These are phyloP conservation scores for Oeneis ivallda DNA, from an alignment of 2,888 invertebrate genomes.

Conservation along the genomic window DNA sequence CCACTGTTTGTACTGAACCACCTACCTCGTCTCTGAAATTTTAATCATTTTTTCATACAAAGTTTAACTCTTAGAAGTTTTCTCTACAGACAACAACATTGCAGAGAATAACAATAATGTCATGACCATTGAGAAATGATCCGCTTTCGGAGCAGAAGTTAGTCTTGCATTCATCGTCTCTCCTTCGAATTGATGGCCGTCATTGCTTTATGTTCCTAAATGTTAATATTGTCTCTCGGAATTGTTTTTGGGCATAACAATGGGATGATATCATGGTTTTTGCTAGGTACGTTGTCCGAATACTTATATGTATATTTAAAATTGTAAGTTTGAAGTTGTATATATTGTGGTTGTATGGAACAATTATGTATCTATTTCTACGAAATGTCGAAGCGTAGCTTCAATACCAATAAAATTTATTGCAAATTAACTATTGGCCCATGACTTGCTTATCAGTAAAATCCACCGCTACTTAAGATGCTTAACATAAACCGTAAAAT, in stretches of 20 bases:
- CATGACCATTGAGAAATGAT: not conserved
- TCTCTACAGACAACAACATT: no score
- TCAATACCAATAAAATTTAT: constrained; percentile 12
- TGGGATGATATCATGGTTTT: constrained; percentile 25
- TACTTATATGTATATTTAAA: constrained; percentile 6
- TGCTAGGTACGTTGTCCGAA: constrained; percentile 14
- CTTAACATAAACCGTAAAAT: not conserved
- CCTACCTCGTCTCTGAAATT: no score
- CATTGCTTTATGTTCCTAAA: not conserved
- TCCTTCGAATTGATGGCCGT: not conserved
- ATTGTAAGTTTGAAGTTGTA: constrained; percentile 10
- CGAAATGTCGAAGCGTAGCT: constrained; percentile 6
- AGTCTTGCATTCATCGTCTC: not conserved
- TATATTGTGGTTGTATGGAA: no score
- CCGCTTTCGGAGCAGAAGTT: not conserved
- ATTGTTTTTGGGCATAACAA: constrained; percentile 21
- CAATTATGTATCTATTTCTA: constrained; percentile 17
- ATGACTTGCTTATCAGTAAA: not conserved
- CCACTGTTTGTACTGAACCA: no score
- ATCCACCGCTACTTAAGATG: not conserved
- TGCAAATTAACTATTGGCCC: not conserved
- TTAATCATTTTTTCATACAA: no score
- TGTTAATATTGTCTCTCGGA: constrained; percentile 17
- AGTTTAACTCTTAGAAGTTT: no score
- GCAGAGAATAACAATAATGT: no score